A percentile compares a stretch with the other conserved stretches of the same genome.
Evolutionary conservation across 2,113 vertebrate genomes (phyloP).

Genomic region (Lepus americanus): DNA sequence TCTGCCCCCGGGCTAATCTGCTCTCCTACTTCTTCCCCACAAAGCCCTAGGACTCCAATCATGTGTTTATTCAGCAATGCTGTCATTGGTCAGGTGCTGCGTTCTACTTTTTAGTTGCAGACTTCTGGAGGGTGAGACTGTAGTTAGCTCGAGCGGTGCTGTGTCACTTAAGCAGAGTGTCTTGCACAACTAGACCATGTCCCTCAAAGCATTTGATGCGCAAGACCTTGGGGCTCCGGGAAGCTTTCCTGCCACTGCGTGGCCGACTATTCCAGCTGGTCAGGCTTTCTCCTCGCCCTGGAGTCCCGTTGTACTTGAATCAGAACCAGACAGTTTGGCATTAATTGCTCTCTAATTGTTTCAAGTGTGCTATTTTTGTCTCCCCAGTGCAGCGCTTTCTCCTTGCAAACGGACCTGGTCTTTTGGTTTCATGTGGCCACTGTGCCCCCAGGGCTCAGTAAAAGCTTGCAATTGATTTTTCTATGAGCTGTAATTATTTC

Average conservation of each 20-base stretch:
- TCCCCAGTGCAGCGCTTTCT: neutral
- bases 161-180: neutral
- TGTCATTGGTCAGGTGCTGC: neutral
- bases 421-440: neutral
- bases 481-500: slow-evolving; percentile 53
- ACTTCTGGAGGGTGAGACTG: neutral
- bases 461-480: slow-evolving; percentile 58
- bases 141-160: neutral
- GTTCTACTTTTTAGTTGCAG: neutral
- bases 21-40: neutral
- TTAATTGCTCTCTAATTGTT: slow-evolving; percentile 76
- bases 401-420: slow-evolving; percentile 5
- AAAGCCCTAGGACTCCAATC: neutral
- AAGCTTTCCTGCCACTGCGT: neutral
- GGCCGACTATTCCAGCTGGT: neutral
- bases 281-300: neutral
- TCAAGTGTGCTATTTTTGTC: slow-evolving; percentile 71
- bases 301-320: neutral
- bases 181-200: neutral
- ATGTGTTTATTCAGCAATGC: neutral
- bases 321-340: slow-evolving; percentile 33
- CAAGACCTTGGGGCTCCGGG: neutral
- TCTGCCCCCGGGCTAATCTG: neutral
- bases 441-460: neutral
- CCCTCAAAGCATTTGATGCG: neutral